Evolutionary conservation across 1,140 invertebrate genomes (phyloP).

Genomic region (Zaprionus gabonicus): DNA sequence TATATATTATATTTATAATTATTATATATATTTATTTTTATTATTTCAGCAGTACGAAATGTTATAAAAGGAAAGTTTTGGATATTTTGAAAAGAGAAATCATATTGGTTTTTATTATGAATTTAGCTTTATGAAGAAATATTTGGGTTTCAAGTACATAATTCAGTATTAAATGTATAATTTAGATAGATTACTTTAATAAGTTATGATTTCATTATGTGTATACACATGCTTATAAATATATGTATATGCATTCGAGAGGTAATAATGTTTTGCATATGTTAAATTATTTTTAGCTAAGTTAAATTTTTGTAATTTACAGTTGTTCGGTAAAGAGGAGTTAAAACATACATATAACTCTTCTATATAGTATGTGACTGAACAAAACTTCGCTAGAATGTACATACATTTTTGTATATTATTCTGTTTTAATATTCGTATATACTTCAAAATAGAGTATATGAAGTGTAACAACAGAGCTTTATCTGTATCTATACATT

Average conservation of each 20-base stretch:
- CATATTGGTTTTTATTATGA: not conserved
- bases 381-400: constrained; percentile 4
- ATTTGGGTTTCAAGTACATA: not conserved
- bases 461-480: not conserved
- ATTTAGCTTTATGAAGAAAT: not conserved
- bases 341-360: not conserved
- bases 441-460: not conserved
- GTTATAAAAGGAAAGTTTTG: not conserved
- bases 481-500: not conserved
- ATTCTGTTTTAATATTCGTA: not conserved
- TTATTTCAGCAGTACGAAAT: not conserved
- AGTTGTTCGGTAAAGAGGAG: not conserved
- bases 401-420: constrained; percentile 4
- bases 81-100: not conserved
- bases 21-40: too few relatives aligned
- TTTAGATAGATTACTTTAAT: not conserved
- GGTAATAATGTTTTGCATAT: constrained; percentile 32
- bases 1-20: not conserved
- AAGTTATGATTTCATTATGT: constrained; percentile 2
- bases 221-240: constrained; percentile 6
- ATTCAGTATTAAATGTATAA: not conserved
- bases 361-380: not conserved
- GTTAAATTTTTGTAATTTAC: not conserved
- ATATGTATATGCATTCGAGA: constrained; percentile 16
- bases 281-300: not conserved